Evolutionary conservation across 2,113 vertebrate species (phyloP), one percentile per base, ranked within the genome.

Genomic region (Hippolais icterina): DNA sequence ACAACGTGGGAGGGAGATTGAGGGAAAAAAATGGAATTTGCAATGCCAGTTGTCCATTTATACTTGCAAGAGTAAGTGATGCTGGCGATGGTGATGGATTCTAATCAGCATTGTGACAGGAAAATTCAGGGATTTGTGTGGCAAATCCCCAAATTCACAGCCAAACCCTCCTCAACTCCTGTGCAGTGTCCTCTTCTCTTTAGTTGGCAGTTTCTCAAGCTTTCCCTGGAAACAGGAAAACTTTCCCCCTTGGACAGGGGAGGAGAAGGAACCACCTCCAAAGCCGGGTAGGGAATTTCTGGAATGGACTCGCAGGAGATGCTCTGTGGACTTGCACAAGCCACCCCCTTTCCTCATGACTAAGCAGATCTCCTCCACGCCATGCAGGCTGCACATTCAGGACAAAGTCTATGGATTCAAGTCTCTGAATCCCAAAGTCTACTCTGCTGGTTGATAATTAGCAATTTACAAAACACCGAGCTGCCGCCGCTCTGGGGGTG

Each of bases 391-490:
- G 86, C 71, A 93, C 69, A 93, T 90, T 93, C 83, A 94, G 97
- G 84, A 95, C 94, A 94, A 96, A 97, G 94, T 96, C 96, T 97
- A 91, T 95, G 93, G 70, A 97, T 96, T 81, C 82, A 94, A 92
- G 96, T 71, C 87, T 95, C 78, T 60, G 86, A 96, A 96, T 97
- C 92, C 84, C 74, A 94, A 95, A 95, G 87, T 96, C 94, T 97
- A 97, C 94, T 94, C 59, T 87, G 84, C 88, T 94, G 76, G 88
- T 97, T 97, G 96, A 91, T 96, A 96, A 97, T 97, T 97, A 97
- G 91, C 92, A 94, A 14, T 96, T 77, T 87, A 60, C 71, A 94
- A 95, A 87, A 31, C 92, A 88, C 70, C 33, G 31, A 89, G 68
- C 78, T 53, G 79, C 39, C 18, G 3, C 68, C 37, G 91, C 79